These are phyloP conservation scores for Hydractinia symbiolongicarpus DNA, from an alignment of 30 jellyfish, hydroid and myxozoan species.

Conservation along the genomic window DNA sequence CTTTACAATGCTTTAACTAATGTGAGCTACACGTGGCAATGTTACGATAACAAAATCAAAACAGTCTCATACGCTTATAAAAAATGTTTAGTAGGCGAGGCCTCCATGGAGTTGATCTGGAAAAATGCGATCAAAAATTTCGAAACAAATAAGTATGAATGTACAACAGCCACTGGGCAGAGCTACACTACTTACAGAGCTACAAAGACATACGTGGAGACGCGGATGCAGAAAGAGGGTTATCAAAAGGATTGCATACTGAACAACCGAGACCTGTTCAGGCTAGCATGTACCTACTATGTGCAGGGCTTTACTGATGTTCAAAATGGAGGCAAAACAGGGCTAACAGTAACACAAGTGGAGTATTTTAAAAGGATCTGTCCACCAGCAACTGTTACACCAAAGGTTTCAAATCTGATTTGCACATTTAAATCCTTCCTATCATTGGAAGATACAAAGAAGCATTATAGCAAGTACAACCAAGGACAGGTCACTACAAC, in stretches of 20 bases:
- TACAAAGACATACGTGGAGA: neutral
- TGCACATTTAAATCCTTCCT: neutral
- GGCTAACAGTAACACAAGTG: neutral
- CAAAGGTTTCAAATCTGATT: neutral
- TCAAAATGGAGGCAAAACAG: neutral
- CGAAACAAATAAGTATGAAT: neutral
- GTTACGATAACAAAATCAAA: neutral
- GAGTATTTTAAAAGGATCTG: neutral
- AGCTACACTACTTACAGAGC: neutral
- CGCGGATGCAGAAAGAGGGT: neutral
- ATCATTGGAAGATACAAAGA: neutral
- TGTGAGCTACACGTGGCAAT: neutral
- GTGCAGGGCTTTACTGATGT: neutral
- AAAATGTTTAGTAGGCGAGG: neutral
- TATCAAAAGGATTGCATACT: neutral
- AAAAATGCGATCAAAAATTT: neutral
- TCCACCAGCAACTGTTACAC: neutral
- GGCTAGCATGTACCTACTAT: neutral
- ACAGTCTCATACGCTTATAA: neutral
- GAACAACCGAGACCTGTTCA: neutral
- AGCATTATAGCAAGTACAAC: neutral
- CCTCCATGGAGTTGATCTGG: neutral
- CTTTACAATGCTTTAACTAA: neutral
- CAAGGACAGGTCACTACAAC: neutral
- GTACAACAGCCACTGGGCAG: neutral